Evolutionary conservation across 2,797 vertebrate genomes (phyloP), one percentile per base, ranked within the genome.

Genomic region (Carapus acus): DNA sequence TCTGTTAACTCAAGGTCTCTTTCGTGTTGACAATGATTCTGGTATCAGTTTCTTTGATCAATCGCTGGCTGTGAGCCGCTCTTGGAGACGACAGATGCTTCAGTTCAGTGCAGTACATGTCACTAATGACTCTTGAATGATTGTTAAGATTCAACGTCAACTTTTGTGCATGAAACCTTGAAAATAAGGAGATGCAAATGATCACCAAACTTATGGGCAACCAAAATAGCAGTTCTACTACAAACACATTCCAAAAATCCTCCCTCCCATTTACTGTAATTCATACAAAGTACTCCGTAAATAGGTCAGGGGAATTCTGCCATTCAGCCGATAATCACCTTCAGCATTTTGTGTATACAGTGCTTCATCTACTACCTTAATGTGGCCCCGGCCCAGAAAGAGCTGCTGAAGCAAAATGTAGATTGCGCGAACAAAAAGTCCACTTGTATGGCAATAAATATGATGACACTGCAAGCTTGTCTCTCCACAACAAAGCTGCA

Each of bases 401-500:
- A 71, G 78, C 79, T 62, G 67, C 65, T 72, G 83, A 80, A 86
- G 86, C 85, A 87, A 84, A 87, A 87, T 85, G 80, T 73, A 85
- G 83, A 82, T 82, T 64, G 69, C 50, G 39, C 62, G 72, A 82
- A 86, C 69, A 84, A 82, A 83, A 85, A 81, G 76, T 73, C 71
- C 58, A 76, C 76, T 82, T 66, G 74, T 76, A 73, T 85, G 80
- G 81, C 79, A 78, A 69, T 75, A 85, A 87, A 88, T 85, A 70
- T 87, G 85, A 88, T 87, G 85, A 86, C 76, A 71, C 39, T 69
- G 83, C 85, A 86, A 79, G 73, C 81, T 82, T 75, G 72, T 83
- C 80, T 84, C 9, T 83, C 78, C 76, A 78, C 80, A 69, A 85
- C 79, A 84, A 84, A 83, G 81, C 83, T 84, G 65, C 79, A 68